A percentile compares a stretch with the other conserved stretches of the same genome.
Evolutionary conservation across 2,113 vertebrate species (phyloP).

Genomic region (Erythrolamprus reginae): DNA sequence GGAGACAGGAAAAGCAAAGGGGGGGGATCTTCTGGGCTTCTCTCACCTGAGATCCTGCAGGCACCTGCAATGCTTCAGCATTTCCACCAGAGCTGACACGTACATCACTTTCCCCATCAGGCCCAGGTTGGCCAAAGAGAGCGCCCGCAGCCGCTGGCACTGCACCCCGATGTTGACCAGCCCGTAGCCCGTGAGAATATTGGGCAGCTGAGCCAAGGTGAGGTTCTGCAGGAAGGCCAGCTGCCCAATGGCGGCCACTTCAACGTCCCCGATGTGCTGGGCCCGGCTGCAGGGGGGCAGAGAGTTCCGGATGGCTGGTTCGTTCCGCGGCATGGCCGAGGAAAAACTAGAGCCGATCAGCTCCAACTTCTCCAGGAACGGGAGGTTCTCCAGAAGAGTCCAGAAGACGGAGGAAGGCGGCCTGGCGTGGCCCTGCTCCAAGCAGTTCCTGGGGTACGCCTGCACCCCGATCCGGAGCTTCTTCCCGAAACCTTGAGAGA

Average conservation of each 20-base stretch:
- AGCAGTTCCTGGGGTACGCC: conserved; percentile 53
- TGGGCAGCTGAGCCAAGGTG: conserved; percentile 90
- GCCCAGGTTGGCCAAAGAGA: conserved; percentile 92
- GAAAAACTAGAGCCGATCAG: conserved; percentile 89
- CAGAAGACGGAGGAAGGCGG: conserved; percentile 69
- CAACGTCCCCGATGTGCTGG: conserved; percentile 75
- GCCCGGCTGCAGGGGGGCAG: conserved; percentile 85
- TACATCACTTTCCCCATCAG: conserved; percentile 86
- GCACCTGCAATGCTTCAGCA: conserved; percentile 82
- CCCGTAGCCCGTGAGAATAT: conserved; percentile 83
- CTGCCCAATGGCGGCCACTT: conserved; percentile 82
- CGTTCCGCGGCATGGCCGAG: conserved; percentile 87
- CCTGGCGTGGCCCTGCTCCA: conserved; percentile 56
- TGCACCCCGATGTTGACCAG: conserved; percentile 77
- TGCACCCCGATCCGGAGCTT: conserved; percentile 81
- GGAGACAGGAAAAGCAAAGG: accelerated
- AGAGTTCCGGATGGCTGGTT: conserved; percentile 87
- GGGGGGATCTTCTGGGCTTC: background rate
- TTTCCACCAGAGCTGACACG: conserved; percentile 80
- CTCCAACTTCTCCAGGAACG: conserved; percentile 81
- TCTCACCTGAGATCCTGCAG: conserved; percentile 92
- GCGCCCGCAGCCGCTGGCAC: conserved; percentile 81
- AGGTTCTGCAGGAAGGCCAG: conserved; percentile 77
- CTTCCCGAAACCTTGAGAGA: conserved; percentile 79
- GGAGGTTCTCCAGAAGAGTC: conserved; percentile 74